Conservation (phyloP, 2,113 vertebrate species). For the Callionymus lyra region DNA sequence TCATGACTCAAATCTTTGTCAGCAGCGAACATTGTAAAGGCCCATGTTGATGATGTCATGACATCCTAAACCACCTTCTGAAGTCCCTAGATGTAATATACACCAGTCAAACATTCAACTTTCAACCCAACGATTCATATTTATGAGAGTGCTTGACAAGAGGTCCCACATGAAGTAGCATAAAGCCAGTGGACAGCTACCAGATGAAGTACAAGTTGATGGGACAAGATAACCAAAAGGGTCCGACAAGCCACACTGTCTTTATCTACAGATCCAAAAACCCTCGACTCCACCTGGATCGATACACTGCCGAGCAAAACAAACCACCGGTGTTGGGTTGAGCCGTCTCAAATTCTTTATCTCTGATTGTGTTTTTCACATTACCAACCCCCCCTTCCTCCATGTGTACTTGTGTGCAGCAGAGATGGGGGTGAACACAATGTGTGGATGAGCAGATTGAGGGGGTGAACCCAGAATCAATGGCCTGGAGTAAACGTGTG, state of each 20-base stretch:
- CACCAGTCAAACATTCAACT: too few species aligned
- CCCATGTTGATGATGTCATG: too few species aligned
- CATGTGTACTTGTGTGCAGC: background rate
- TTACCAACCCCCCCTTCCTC: conserved; percentile 47
- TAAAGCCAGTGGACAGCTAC: too few species aligned
- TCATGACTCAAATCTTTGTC: too few species aligned
- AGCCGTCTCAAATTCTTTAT: conserved; percentile 52
- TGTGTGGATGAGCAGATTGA: conserved; percentile 12
- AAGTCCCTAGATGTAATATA: too few species aligned
- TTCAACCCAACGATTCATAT: too few species aligned
- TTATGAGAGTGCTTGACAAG: too few species aligned
- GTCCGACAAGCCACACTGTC: conserved; percentile 19
- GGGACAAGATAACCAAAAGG: conserved; percentile 40
- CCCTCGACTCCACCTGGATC: conserved; percentile 20
- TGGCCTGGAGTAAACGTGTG: conserved; percentile 19
- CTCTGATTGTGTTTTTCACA: conserved; percentile 15
- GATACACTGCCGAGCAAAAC: conserved; percentile 39
- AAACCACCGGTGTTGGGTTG: conserved; percentile 46
- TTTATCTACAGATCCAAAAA: conserved; percentile 54
- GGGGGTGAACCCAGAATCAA: conserved; percentile 44
- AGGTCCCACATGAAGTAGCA: too few species aligned
- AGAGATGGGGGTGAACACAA: too few species aligned
- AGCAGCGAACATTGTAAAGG: too few species aligned
- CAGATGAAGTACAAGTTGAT: conserved; percentile 19
- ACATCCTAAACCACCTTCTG: too few species aligned